phyloP scores from a whole-genome alignment of 2,888 invertebrate species.

The Euproctis similis region DNA sequence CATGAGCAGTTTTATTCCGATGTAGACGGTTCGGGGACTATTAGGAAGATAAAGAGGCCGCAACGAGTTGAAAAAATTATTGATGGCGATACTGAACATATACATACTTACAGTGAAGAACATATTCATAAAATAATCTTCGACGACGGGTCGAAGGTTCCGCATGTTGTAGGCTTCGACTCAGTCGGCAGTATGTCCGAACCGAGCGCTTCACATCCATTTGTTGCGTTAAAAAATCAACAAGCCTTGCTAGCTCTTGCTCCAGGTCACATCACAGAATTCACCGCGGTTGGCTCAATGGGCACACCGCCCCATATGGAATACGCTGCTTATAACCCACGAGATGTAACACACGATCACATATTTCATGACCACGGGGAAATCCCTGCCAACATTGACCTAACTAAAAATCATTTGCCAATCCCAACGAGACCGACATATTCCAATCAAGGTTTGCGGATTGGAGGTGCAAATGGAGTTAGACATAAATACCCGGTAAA shows the following conservation, averaged over 20 bases:
- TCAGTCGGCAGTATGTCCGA: conserved; percentile 43
- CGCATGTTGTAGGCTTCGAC: conserved; percentile 37
- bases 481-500: conserved; percentile 45
- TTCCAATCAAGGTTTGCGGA: conserved; percentile 50
- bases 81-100: conserved; percentile 70
- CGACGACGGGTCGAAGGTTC: conserved; percentile 41
- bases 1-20: conserved; percentile 71
- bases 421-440: conserved; percentile 54
- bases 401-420: conserved; percentile 45
- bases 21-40: conserved; percentile 57
- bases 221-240: conserved; percentile 44
- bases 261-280: conserved; percentile 36
- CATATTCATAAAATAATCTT: conserved; percentile 65
- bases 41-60: conserved; percentile 62
- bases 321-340: conserved; percentile 61
- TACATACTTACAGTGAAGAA: conserved; percentile 70
- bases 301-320: conserved; percentile 56
- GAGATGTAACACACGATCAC: conserved; percentile 70
- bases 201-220: conserved; percentile 34
- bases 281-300: conserved; percentile 44
- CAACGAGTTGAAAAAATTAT: conserved; percentile 70
- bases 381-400: conserved; percentile 48
- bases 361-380: conserved; percentile 70
- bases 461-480: conserved; percentile 34
- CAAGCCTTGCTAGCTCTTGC: conserved; percentile 43